Conservation (phyloP, 2,113 vertebrate species). For the Indicator maculatus region DNA sequence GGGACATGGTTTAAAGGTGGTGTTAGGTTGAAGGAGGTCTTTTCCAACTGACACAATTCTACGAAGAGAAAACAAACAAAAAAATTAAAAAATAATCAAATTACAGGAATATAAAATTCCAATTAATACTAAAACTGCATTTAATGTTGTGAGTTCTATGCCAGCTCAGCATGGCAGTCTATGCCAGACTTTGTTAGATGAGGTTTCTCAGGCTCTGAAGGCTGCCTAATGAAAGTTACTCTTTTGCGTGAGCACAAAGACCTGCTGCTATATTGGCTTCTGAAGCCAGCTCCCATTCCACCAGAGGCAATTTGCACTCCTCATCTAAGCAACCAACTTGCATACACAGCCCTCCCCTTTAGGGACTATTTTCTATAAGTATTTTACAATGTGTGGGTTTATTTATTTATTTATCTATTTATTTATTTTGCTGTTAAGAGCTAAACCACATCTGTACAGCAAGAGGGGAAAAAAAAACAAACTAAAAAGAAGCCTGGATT, state of each 20-base stretch:
- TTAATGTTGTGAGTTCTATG: neutral
- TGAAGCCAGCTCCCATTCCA: constrained; percentile 23
- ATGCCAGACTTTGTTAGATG: neutral
- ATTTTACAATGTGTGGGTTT: neutral
- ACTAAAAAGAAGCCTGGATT: neutral
- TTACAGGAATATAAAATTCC: neutral
- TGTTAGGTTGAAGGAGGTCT: too few relatives aligned
- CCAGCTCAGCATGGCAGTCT: too few relatives aligned
- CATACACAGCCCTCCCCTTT: neutral
- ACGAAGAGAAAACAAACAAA: too few relatives aligned
- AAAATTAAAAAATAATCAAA: neutral
- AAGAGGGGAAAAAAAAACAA: too few relatives aligned
- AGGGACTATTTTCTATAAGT: neutral
- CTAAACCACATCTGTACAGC: neutral
- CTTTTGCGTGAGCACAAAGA: neutral
- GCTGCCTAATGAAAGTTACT: neutral
- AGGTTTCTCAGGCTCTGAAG: neutral
- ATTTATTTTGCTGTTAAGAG: constrained; percentile 24
- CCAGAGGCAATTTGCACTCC: neutral
- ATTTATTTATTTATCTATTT: neutral
- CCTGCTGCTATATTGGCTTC: neutral
- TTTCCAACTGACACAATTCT: too few relatives aligned
- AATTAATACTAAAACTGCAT: neutral
- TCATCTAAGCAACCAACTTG: neutral
- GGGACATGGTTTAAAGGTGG: too few relatives aligned